phyloP scores from a whole-genome alignment of 1,140 invertebrate genomes.

The Spodoptera litura region DNA sequence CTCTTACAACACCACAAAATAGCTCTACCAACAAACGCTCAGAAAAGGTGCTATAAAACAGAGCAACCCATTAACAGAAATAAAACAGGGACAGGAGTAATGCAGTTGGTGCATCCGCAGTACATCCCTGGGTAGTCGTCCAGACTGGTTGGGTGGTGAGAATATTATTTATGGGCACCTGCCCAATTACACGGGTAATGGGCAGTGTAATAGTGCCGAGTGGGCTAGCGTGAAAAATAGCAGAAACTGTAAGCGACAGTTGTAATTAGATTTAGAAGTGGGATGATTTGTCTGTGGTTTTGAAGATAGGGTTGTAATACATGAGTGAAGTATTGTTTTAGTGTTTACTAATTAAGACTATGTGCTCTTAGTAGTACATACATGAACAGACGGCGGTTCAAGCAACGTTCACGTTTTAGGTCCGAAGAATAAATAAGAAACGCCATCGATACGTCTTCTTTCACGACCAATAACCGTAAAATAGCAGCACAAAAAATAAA shows the following conservation, averaged over 20 bases:
- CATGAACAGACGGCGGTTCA: neutral
- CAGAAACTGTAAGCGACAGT: conserved; percentile 47
- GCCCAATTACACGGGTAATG: conserved; percentile 71
- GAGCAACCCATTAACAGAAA: conserved; percentile 30
- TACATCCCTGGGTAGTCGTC: conserved; percentile 20
- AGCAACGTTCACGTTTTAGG: neutral
- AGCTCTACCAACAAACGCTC: neutral
- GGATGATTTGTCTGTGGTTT: neutral
- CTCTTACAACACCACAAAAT: neutral
- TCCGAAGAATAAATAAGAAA: neutral
- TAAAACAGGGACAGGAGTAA: conserved; percentile 46
- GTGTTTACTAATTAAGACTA: neutral
- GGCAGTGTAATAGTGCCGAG: conserved; percentile 61
- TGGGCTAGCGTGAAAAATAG: conserved; percentile 53
- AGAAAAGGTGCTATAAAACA: conserved; percentile 17
- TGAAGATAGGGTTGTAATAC: too few relatives aligned
- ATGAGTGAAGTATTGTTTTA: too few relatives aligned
- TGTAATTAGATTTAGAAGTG: conserved; percentile 31
- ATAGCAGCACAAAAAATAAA: conserved; percentile 58
- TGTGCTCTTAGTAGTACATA: neutral
- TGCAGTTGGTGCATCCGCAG: conserved; percentile 39
- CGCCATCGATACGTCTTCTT: neutral
- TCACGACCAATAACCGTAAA: conserved; percentile 42
- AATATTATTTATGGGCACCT: conserved; percentile 65
- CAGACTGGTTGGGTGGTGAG: neutral